Evolutionary conservation across 2,888 invertebrate genomes (phyloP), one percentile per base, ranked within the genome.

Genomic region (Sphecodes monilicornis): DNA sequence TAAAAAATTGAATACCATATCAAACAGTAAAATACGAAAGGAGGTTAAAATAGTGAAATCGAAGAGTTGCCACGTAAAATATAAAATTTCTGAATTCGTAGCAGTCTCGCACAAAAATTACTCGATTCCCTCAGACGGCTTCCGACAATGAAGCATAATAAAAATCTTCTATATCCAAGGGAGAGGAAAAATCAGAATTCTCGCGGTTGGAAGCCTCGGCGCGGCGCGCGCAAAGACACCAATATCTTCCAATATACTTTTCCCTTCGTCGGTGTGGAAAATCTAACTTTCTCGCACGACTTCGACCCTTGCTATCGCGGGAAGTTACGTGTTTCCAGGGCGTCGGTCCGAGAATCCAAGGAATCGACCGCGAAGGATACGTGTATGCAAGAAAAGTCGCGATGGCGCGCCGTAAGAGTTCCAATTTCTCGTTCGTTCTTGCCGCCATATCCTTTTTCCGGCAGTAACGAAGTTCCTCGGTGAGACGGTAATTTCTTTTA

Each of bases 401-500:
- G 26, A n/a, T 50, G 50, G 50, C 50, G 57, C 26, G 13, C 57
- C 57, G 57, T 57, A 57, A 26, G 57, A 57, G 57, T 57, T 57
- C 57, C 57, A 57, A 57, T 57, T 57, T 57, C 57, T 57, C 57
- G 57, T 57, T 13, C 57, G 57, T 57, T 29, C 57, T 29, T 57
- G 26, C 57, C 57, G 26, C 26, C 57, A 26, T 57, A 57, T 57
- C 57, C 26, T 57, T 29, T 6, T 29, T 16, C 26, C 13, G 16
- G 57, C 16, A 57, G 57, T 57, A 57, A 57, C 57, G 57, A 57
- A 57, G 57, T 57, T 57, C 57, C 26, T 50, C 26, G 57, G 57
- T 57, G 57, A 57, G 26, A 57, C 57, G 57, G 57, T 57, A 57
- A 57, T 57, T 57, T 57, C 57, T 57, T 57, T 57, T 29, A 29